Base-by-base conservation (phyloP, 2,888 invertebrate genomes). In the Athripsodes cinereus region DNA sequence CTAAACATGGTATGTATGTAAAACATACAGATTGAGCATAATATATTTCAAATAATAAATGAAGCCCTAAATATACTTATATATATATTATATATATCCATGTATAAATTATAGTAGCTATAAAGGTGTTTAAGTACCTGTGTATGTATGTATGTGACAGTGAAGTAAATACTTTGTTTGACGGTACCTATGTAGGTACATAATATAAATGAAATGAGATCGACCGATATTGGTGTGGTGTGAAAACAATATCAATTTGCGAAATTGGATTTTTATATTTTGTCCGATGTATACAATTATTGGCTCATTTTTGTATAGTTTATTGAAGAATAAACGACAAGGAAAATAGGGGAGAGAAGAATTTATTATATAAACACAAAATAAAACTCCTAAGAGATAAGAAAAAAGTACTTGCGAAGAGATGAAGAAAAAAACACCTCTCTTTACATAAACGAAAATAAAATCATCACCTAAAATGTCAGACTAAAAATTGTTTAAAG, bases 211-310 rank as follows among this genome's bases (percentile, higher is more conserved):
- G 40, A 40, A 40, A 40, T 40, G 40, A 40, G 13, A 40, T 40
- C 40, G 40, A 40, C 40, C 40, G 40, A 40, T 40, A 13, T 40
- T 16, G 40, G 40, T 40, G 13, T 13, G 40, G 40, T 40, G 40
- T 16, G 40, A 40, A 40, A 13, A 40, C 40, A 40, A 40, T 40
- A 40, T 40, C 40, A 40, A 40, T 40, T 40, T 40, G 13, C 40
- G 16, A 40, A 40, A 40, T 40, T 40, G 40, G 40, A 40, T 40
- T 40, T 40, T 40, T 40, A 40, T 40, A 40, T 40, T 40, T 40
- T 40, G 40, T 40, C 40, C 40, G 40, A 40, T 40, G 40, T 40
- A 40, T 40, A 40, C 40, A 40, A 40, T 40, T 40, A 40, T 40
- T 40, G 16, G n/a, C 13, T 40, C 40, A 40, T 40, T 40, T 16